Evolutionary conservation across 2,113 vertebrate species (phyloP), one percentile per base, ranked within the genome.

Genomic region (Echinops telfairi): DNA sequence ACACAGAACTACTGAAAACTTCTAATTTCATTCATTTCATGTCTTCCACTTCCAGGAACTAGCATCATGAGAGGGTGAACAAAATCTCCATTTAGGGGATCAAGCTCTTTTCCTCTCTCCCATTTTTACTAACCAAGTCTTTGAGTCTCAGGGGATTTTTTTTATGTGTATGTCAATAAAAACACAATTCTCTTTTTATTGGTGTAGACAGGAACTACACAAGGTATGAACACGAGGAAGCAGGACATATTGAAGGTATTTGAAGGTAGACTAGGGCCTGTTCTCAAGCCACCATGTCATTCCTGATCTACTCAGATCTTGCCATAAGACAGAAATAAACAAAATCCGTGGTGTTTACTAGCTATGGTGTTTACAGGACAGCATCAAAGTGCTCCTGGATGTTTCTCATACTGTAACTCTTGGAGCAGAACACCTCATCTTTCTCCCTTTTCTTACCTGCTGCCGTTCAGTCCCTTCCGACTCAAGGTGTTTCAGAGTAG

Each of bases 11-110:
- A 70, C 33, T 89, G 53, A 38, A 75, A 91, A 82, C 47, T 27
- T n/a, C 7, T 66, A 1, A 73, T 60, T 94, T 77, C 71, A 71
- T 73, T 83, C n/a, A 58, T 91, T 89, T 85, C n/a, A n/a, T 66
- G 10, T 53, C 47, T 78, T 90, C 82, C 20, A 88, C 25, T 66
- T 36, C 60, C 53, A 80, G 29, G 60, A 80, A 83, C 68, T 2
- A 82, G 60, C 33, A 79, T 40, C 40, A 71, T 29, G 2, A 82
- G 43, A 79, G 47, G n/a, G 16, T 36, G 11, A 94, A 83, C 25
- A 23, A 90, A 95, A 36, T 53, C 76, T n/a, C 78, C 22, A 23
- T 29, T 75, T 43, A 86, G 47, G 31, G 47, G 40, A 57, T 58
- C 83, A 80, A 47, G 75, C 33, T 60, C 57, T 31, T 16, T 36